phyloP scores from a whole-genome alignment of 2,113 vertebrate species.

The rabbit (Oryctolagus cuniculus) region mOryCun1.1 NC_091449.1:60688001-60688500 shows the following conservation, averaged over 20 bases:
- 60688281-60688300: not conserved
- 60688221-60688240: not conserved
- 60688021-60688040: conserved; percentile 78
- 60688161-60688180: conserved; percentile 52
- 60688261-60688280: not conserved
- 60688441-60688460: not conserved
- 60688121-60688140: conserved; percentile 27
- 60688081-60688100: conserved; percentile 56
- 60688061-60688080: conserved; percentile 75
- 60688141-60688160: not conserved
- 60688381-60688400: not conserved
- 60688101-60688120: conserved; percentile 42
- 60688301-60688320: not conserved
- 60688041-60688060: conserved; percentile 62
- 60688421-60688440: not conserved
- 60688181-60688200: conserved; percentile 51
- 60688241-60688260: not conserved
- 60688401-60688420: not conserved
- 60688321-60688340: not conserved
- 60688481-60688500: not conserved
- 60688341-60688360: not conserved
- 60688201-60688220: not conserved
- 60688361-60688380: not conserved
- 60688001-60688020: conserved; percentile 85
- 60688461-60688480: not conserved